Evolutionary conservation across 2,797 vertebrate genomes (phyloP).

Genomic region (Spinibarbus caldwelli): DNA sequence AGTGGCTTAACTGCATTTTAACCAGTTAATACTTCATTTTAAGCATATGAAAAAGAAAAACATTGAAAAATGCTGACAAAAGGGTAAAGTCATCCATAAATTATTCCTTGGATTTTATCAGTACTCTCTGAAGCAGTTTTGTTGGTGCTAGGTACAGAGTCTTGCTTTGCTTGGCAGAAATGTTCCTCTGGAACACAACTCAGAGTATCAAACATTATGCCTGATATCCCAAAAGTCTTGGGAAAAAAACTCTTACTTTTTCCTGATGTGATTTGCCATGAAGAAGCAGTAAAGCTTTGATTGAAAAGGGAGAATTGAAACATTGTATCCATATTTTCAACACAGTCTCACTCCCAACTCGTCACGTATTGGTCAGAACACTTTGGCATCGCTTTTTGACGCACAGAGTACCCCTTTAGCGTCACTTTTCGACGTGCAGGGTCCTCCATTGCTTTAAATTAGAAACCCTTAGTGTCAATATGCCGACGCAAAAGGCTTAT

Average conservation of each 20-base stretch:
- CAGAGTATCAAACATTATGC: slow-evolving; percentile 34
- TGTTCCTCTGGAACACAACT: slow-evolving; percentile 34
- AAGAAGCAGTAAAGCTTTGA: slow-evolving; percentile 38
- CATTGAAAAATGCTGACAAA: neutral
- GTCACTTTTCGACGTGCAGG: too few relatives aligned
- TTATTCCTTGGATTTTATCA: neutral
- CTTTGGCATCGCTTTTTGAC: too few relatives aligned
- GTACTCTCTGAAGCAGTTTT: slow-evolving; percentile 18
- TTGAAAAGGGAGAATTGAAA: neutral
- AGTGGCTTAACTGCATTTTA: neutral
- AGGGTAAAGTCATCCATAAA: neutral
- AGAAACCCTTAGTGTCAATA: too few relatives aligned
- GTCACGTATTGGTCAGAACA: too few relatives aligned
- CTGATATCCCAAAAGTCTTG: slow-evolving; percentile 43
- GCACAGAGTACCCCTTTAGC: too few relatives aligned
- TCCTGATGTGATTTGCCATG: slow-evolving; percentile 17
- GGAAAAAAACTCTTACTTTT: slow-evolving; percentile 34
- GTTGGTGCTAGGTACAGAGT: slow-evolving; percentile 44
- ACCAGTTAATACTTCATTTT: neutral
- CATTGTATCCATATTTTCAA: neutral
- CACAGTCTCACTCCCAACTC: too few relatives aligned
- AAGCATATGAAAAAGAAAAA: neutral
- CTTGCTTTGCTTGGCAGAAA: slow-evolving; percentile 45
- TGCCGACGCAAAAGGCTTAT: too few relatives aligned
- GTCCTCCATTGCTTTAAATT: too few relatives aligned